Conservation (phyloP, 2,888 invertebrate species). For the Chromoteleia sp. region DNA sequence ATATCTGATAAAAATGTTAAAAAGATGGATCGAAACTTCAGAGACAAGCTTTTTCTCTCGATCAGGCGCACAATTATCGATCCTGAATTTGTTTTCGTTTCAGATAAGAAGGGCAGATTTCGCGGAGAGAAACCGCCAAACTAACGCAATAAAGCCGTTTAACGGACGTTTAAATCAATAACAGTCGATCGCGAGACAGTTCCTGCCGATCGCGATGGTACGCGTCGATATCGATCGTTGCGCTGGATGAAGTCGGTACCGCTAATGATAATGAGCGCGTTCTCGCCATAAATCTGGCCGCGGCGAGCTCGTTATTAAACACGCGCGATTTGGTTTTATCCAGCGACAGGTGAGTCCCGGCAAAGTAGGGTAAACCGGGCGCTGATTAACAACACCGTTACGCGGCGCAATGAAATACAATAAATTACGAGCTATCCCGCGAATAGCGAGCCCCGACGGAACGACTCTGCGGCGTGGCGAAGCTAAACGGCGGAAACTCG, state of each 20-base stretch:
- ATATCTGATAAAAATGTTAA: too few species aligned
- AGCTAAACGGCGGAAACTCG: conserved; percentile 77
- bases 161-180: conserved; percentile 30
- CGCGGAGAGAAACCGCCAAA: too few species aligned
- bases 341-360: conserved; percentile 74
- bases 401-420: conserved; percentile 78
- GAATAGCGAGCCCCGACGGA: conserved; percentile 48
- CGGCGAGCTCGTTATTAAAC: conserved; percentile 52
- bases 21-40: too few species aligned
- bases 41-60: too few species aligned
- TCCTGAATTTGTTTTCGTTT: not conserved
- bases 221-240: conserved; percentile 29
- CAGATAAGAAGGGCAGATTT: too few species aligned
- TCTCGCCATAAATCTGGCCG: conserved; percentile 57
- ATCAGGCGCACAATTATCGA: too few species aligned
- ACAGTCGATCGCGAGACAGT: conserved; percentile 22
- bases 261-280: conserved; percentile 62
- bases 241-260: conserved; percentile 35
- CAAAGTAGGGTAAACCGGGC: conserved; percentile 73
- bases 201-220: conserved; percentile 25
- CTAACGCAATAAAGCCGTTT: conserved; percentile 16
- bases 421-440: conserved; percentile 76
- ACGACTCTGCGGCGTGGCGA: conserved; percentile 22
- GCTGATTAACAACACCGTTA: conserved; percentile 81
- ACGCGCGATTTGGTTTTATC: conserved; percentile 69